A percentile compares a stretch with the other conserved stretches of the same genome.
Conservation (phyloP, 2,113 vertebrate genomes). For the Amphiprion percula region DNA sequence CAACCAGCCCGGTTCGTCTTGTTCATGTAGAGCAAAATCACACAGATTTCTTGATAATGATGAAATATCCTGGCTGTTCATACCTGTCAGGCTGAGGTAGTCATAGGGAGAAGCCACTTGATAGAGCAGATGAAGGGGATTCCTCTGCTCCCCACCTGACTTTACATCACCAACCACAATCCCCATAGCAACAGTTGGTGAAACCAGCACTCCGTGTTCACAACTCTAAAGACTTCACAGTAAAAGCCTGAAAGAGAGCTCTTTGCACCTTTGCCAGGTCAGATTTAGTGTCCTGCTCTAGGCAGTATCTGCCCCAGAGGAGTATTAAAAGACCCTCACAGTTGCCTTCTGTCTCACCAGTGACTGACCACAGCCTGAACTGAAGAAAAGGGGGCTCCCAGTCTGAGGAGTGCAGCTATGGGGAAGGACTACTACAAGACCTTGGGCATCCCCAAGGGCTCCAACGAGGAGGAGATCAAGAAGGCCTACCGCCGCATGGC, state of each 20-base stretch:
- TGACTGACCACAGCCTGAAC: conserved; percentile 56
- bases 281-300: conserved; percentile 29
- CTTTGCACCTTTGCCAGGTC: conserved; percentile 46
- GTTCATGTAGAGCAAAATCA: neutral
- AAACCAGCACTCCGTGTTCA: conserved; percentile 41
- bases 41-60: neutral
- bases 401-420: conserved; percentile 83
- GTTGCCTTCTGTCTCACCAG: conserved; percentile 47
- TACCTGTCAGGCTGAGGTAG: neutral
- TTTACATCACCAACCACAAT: conserved; percentile 51
- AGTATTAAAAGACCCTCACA: conserved; percentile 36
- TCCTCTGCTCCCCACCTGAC: conserved; percentile 56
- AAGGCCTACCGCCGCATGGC: conserved; percentile 98
- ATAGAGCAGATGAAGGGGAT: conserved; percentile 63
- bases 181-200: conserved; percentile 73
- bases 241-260: conserved; percentile 3
- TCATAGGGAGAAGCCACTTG: conserved; percentile 33
- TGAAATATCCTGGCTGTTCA: neutral
- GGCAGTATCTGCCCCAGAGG: conserved; percentile 3
- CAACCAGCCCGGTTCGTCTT: neutral
- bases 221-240: conserved; percentile 27
- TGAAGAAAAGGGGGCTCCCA: conserved; percentile 50
- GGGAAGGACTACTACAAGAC: conserved; percentile 99
- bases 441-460: conserved; percentile 92
- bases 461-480: conserved; percentile 98